Evolutionary conservation across 2,888 invertebrate genomes (phyloP).

Genomic region (Cataglyphis rosenhaueri): DNA sequence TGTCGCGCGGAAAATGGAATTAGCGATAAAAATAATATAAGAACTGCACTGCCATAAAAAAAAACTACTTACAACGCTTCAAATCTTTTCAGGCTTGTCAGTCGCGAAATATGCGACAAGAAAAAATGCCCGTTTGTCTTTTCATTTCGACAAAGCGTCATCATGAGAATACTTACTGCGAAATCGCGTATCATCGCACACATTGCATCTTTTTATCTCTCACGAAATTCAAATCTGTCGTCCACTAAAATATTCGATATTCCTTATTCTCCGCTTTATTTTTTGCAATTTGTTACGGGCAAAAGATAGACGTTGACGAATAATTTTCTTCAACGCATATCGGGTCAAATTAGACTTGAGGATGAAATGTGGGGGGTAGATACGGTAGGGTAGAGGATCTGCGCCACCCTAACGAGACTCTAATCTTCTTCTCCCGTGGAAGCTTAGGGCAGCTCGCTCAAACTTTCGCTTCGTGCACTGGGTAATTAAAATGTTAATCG

Average conservation of each 20-base stretch:
- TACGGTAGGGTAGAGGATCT: background rate
- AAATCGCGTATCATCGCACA: slow-evolving; percentile 31
- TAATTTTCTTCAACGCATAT: slow-evolving; percentile 53
- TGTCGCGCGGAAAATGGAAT: background rate
- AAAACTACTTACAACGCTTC: slow-evolving; percentile 1
- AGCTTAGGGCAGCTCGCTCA: slow-evolving; percentile 46
- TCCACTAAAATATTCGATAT: slow-evolving; percentile 38
- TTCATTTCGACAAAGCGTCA: slow-evolving; percentile 24
- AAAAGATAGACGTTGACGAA: slow-evolving; percentile 45
- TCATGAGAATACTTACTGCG: slow-evolving; percentile 22
- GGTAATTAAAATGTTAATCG: slow-evolving; percentile 72
- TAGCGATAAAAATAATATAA: background rate
- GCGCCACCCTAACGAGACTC: slow-evolving; percentile 59
- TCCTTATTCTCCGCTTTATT: slow-evolving; percentile 10
- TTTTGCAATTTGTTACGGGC: slow-evolving; percentile 7
- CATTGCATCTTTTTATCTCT: slow-evolving; percentile 28
- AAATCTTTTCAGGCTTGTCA: background rate
- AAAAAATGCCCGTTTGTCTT: slow-evolving; percentile 26
- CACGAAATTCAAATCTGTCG: slow-evolving; percentile 54
- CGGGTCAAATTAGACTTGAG: slow-evolving; percentile 57
- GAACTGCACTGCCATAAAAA: background rate
- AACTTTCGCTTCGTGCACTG: slow-evolving; percentile 59
- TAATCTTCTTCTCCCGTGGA: slow-evolving; percentile 59
- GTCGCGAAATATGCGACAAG: background rate
- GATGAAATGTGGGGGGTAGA: slow-evolving; percentile 49